Base-by-base conservation (phyloP, 1,140 invertebrate genomes). In the Chymomyza costata region DNA sequence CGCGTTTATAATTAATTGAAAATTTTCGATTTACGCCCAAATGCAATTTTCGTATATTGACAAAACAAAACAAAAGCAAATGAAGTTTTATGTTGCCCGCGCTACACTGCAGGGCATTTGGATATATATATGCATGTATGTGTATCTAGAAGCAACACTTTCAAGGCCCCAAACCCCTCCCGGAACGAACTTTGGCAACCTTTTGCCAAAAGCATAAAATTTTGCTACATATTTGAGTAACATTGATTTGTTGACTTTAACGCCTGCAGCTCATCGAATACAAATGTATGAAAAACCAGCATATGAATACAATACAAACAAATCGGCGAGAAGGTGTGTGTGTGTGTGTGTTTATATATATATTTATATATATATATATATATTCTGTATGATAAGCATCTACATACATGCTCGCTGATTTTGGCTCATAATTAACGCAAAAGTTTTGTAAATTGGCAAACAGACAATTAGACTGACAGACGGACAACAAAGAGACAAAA, bases 391-490 rank as follows among this genome's bases (percentile, higher is more conserved):
- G n/a, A n/a, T n/a, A n/a, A n/a, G n/a, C n/a, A n/a, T n/a, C n/a
- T n/a, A n/a, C n/a, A n/a, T n/a, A n/a, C 44, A 35, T 21, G 48
- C 55, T 60, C 66, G 73, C 66, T 76, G 66, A 78, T 78, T 78
- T 76, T 54, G 62, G 51, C 54, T 71, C 71, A 78, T 80, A 78
- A 78, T 78, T 78, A 78, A 78, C 73, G 73, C 73, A 71, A 55
- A 71, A 78, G 39, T 71, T 70, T 64, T 67, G 58, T 57, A 78
- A 78, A 78, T 71, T 80, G 71, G 63, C 73, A 71, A 80, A 78
- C 41, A 65, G 55, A 76, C 61, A 62, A 19, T 30, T 21, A 8
- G 35, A 19, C 25, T 47, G 39, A 47, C 47, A 59, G 49, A 69
- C 59, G 58, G 47, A 68, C 41, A 60, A 18, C 16, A 35, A 3